Base-by-base conservation (phyloP, 2,113 vertebrate genomes). In the Herpetotheres cachinnans region DNA sequence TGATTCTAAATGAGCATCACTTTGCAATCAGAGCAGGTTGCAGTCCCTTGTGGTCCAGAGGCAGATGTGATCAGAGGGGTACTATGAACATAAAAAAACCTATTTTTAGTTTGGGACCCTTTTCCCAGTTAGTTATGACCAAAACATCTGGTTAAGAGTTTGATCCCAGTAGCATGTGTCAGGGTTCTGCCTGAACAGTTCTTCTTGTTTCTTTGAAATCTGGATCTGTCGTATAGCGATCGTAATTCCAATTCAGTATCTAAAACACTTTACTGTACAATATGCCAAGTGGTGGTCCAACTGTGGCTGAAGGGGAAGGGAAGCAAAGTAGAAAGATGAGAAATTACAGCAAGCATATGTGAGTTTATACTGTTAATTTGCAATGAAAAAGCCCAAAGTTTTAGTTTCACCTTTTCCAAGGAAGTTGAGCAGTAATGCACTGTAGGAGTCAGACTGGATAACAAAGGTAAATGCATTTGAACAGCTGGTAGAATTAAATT, bases 321-420 rank as follows among this genome's bases (percentile, higher is more conserved):
- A 67, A 63, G 16, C 62, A 27, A 84, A 49, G 9, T 38, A 67
- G 67, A 82, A 81, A 10, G 11, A 72, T n/a, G 9, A 63, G 80
- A 90, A 89, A 93, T 66, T 81, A 49, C 21, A 56, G 52, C 34
- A 89, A 79, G n/a, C 14, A 6, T 79, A 32, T 21, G 1, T 76
- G 38, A 52, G 32, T 94, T 95, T 86, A 86, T 30, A 18, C 46
- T 78, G 34, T 71, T 91, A 55, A 91, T 92, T 85, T 97, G 61
- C 82, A 63, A 13, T 93, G 67, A 76, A 55, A 69, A 90, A 56
- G 38, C 62, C 61, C 56, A 32, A 44, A 69, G 80, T 77, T 95
- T 86, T 32, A 59, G 18, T 78, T 94, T 82, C 56, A 52, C 22
- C 9, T 56, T 93, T 88, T 76, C 49, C 63, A 63, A 76, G 38